Base-by-base conservation (phyloP, 2,888 invertebrate species). In the Galerucella pusilla region DNA sequence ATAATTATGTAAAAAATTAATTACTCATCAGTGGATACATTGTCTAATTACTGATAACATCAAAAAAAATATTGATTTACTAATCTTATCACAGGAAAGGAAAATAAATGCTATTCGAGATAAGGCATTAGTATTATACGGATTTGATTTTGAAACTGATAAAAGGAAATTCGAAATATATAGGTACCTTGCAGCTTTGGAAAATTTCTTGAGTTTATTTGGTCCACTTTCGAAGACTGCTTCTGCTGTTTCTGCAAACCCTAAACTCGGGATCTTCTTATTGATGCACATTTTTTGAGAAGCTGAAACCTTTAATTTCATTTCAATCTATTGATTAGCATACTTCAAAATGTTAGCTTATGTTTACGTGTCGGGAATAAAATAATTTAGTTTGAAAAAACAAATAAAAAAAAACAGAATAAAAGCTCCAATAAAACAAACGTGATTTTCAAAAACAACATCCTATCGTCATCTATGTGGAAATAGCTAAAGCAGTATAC, bases 191-290 rank as follows among this genome's bases (percentile, higher is more conserved):
- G 93, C 93, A 83, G 91, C 90, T 78, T 89, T 90, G 0, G 94
- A 89, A 90, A 91, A 93, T 0, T 89, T 89, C 81, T 92, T 89
- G 57, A 94, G 78, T 71, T 82, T 85, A 78, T 89, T 88, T 0
- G 96, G 96, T 28, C 97, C 96, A 80, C 91, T 91, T 83, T 92
- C 91, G 85, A 97, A 95, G 5, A 95, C 94, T 20, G 92, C 92
- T 79, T 94, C 94, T 14, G 95, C 95, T 0, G 96, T 96, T 85
- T 94, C 93, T 0, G 96, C 93, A 85, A 96, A 97, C 66, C 94
- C 94, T 87, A 97, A 88, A n/a, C 91, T 91, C 0, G 94, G 93
- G 59, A 91, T 91, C 84, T 92, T 92, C 0, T 92, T 90, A 75
- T 92, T 90, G 60, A 90, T 90, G 83, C 94, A 94, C 68, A 95